Evolutionary conservation across 1,140 invertebrate species (phyloP).

Genomic region (Steinernema feltiae): DNA sequence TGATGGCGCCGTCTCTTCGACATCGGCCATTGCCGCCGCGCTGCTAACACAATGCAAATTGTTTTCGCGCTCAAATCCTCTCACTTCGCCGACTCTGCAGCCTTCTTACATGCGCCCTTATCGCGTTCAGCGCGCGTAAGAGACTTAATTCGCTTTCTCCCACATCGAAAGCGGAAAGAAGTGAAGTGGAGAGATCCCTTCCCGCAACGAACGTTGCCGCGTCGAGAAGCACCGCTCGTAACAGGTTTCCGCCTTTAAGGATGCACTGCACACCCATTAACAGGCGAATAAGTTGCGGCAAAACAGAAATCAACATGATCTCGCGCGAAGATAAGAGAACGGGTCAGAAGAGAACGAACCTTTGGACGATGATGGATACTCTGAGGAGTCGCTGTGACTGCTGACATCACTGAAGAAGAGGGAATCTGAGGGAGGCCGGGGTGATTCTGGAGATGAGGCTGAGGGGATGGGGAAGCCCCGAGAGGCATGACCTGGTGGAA

Average conservation of each 20-base stretch:
- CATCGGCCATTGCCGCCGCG: neutral
- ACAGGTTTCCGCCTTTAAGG: slow-evolving; percentile 3
- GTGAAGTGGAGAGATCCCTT: neutral
- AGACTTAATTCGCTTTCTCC: slow-evolving; percentile 4
- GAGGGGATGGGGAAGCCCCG: neutral
- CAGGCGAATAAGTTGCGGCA: neutral
- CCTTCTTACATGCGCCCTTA: slow-evolving; percentile 11
- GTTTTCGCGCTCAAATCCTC: slow-evolving; percentile 13
- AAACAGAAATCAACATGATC: neutral
- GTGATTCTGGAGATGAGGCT: neutral
- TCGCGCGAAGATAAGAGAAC: neutral
- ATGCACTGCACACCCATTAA: neutral
- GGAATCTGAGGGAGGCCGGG: neutral
- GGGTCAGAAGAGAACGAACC: neutral
- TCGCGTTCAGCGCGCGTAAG: neutral
- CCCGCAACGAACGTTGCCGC: neutral
- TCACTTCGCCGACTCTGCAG: neutral
- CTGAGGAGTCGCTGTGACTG: neutral
- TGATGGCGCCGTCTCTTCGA: too few species aligned
- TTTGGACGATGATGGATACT: neutral
- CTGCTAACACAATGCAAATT: slow-evolving; percentile 15
- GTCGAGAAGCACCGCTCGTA: neutral
- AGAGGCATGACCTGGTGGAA: slow-evolving; percentile 3
- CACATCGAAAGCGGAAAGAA: neutral
- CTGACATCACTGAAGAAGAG: neutral